Percentiles rank a stretch among this genome's conserved stretches.
phyloP scores from a whole-genome alignment of 2,113 vertebrate species.

The Hydrochoerus hydrochaeris region DNA sequence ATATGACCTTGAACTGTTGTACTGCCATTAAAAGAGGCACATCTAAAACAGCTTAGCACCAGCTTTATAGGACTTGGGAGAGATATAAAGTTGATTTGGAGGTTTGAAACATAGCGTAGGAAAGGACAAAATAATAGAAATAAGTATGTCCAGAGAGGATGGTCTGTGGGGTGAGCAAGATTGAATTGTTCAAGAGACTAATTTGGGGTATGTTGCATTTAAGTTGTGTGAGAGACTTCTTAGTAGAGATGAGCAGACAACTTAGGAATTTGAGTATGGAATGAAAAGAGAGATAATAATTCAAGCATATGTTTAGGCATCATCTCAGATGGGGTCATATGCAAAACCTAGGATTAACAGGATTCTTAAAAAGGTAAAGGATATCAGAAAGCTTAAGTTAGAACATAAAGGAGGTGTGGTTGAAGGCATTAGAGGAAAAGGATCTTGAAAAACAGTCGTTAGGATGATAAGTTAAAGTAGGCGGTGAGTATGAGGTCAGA shows the following conservation, averaged over 20 bases:
- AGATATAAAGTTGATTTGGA: background rate
- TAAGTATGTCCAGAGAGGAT: background rate
- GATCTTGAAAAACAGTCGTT: background rate
- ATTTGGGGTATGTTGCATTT: background rate
- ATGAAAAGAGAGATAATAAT: background rate
- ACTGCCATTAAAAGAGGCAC: background rate
- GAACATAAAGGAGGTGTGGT: background rate
- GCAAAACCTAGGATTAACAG: background rate
- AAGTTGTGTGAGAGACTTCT: background rate
- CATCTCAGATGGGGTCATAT: constrained; percentile 13
- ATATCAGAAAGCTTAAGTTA: background rate
- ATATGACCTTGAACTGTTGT: background rate
- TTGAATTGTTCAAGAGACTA: background rate
- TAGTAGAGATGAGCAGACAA: background rate
- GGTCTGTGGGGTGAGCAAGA: background rate
- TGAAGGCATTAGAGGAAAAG: background rate
- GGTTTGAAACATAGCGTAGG: background rate
- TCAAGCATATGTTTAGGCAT: background rate
- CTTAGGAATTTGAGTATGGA: background rate
- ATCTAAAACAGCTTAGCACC: background rate
- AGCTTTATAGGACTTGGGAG: background rate
- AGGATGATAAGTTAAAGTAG: background rate
- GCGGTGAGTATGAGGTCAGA: background rate
- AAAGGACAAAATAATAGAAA: background rate
- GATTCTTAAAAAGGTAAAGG: background rate